Base-by-base conservation (phyloP, 2,113 vertebrate genomes). In the Cyprinus carpio region DNA sequence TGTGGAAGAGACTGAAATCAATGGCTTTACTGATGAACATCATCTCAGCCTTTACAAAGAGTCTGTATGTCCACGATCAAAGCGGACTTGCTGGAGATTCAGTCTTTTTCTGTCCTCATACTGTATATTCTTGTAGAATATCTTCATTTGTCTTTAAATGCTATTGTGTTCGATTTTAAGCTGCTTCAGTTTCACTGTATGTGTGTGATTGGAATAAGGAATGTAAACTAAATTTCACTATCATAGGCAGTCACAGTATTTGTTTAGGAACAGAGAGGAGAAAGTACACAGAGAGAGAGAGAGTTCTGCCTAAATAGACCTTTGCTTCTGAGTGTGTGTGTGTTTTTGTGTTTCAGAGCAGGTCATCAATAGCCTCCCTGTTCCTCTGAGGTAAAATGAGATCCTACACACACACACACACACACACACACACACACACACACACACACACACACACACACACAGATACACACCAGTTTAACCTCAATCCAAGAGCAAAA, bases 401-500 rank as follows among this genome's bases (percentile, higher is more conserved):
- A 64, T 40, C 54, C 49, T 76, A 12, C 46, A 12, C 43, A 11
- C 43, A 46, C 43, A 79, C n/a, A n/a, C n/a, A n/a, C n/a, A n/a
- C n/a, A n/a, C n/a, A n/a, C n/a, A n/a, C 34, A 34, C 4, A 34
- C 5, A 37, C 37, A 37, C 76, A 87, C 75, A 87, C 88, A 60
- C 67, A 76, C 75, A 83, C 75, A 86, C 34, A 23, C 75, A 86
- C 64, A 29, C 80, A 67, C 40, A 46, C 46, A 78, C 83, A 84
- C 80, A 87, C 84, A 74, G 51, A 75, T 46, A 29, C 20, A 65
- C 78, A 40, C 58, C 34, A 85, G 31, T 84, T 84, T 85, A 91
- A 91, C 91, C 90, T 90, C 90, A 87, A 87, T 90, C 87, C 65
- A 87, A 89, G 90, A 91, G 89, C 62, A 81, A 67, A 81, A 81